Evolutionary conservation across 1,140 invertebrate species (phyloP), one percentile per base, ranked within the genome.

Genomic region (Tenebrio molitor): DNA sequence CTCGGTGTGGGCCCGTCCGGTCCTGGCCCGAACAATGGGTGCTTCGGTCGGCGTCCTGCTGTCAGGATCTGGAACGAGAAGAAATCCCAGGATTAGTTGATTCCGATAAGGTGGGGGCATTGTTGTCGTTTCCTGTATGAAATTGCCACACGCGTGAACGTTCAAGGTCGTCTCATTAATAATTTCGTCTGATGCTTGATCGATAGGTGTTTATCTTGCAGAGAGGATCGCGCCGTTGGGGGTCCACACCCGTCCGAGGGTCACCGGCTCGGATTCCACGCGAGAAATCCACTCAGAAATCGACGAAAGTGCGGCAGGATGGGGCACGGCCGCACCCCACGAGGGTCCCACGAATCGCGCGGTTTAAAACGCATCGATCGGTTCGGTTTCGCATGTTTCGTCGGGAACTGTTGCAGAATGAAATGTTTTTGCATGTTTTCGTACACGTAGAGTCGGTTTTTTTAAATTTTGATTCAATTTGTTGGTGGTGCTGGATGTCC

Each of bases 121-220:
- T 53, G 46, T 53, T 53, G 46, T 53, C 46, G 46, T 53, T 53
- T 53, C 46, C 46, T 53, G 46, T 53, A 23, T 33, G 29, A n/a
- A n/a, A n/a, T 8, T 39, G 36, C 36, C 36, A 39, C 36, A 39
- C 36, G 36, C 36, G 36, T 8, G 10, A 53, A 23, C 50, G 16
- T 50, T 50, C 50, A 58, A 58, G 50, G 50, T 58, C 50, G 12
- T 14, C 21, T 25, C 50, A 58, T 58, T 58, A 58, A 58, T 58
- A 58, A 58, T 58, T 58, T 58, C 50, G 50, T 58, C 50, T 58
- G 50, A 58, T 58, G 50, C 50, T 25, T 58, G 50, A 58, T 58
- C 3, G 50, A 58, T 58, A 29, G 50, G 21, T 58, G 50, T 58
- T 58, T 58, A 58, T 58, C 50, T 58, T 19, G 50, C 16, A 12